Conservation (phyloP, 1,140 invertebrate genomes). For the Camponotus pennsylvanicus region DNA sequence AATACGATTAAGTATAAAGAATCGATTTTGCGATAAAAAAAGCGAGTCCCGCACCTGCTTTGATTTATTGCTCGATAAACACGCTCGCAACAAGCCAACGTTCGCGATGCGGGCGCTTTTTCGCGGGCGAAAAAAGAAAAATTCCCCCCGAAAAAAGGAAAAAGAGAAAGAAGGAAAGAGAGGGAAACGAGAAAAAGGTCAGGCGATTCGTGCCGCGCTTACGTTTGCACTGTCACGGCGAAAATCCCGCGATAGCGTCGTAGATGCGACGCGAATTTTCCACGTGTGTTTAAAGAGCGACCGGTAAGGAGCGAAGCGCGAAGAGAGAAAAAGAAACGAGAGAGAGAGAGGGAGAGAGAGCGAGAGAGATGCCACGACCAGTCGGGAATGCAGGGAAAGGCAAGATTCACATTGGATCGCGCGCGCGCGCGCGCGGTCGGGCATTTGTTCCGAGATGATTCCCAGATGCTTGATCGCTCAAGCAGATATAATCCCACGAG, state of each 20-base stretch:
- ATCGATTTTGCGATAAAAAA: constrained; percentile 60
- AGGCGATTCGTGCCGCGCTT: constrained; percentile 35
- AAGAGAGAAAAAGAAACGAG: background rate
- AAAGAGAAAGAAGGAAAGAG: background rate
- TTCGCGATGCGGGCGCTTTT: constrained; percentile 48
- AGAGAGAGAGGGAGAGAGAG: background rate
- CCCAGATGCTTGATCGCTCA: constrained; percentile 79
- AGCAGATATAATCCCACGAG: constrained; percentile 80
- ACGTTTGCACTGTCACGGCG: constrained; percentile 28
- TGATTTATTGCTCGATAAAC: constrained; percentile 62
- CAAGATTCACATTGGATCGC: constrained; percentile 69
- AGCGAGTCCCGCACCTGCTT: constrained; percentile 26
- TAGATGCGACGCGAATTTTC: constrained; percentile 63
- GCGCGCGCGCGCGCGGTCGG: constrained; percentile 29
- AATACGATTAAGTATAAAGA: constrained; percentile 49
- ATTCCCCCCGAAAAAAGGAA: background rate
- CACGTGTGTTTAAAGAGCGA: constrained; percentile 59
- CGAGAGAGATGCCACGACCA: background rate
- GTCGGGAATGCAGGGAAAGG: constrained; percentile 56
- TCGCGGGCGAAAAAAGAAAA: background rate
- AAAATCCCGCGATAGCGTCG: constrained; percentile 59
- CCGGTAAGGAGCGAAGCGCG: background rate
- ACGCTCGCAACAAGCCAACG: constrained; percentile 29
- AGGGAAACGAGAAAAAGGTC: constrained; percentile 6
- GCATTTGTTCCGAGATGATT: constrained; percentile 78